Evolutionary conservation across 2,888 invertebrate genomes (phyloP), one percentile per base, ranked within the genome.

Genomic region (Brachypterus glaber): DNA sequence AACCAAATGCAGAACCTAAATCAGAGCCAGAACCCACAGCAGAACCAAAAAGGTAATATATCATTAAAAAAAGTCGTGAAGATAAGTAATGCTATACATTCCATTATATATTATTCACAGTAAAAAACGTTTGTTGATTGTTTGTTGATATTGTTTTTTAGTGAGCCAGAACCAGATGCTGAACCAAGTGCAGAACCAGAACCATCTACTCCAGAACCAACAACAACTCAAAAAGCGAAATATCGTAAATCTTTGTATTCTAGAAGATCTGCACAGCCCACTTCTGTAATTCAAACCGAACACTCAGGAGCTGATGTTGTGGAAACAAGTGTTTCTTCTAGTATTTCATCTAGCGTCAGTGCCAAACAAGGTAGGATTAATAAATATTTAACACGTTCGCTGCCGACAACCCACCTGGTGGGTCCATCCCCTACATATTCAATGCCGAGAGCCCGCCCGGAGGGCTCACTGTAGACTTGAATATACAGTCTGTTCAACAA

Each of bases 261-360:
- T 2, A 51, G 63, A 39, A 41, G 63, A 36, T 60, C 62, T 4
- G 62, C 63, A 1, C 48, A 51, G 4, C 54, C 55, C 2, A 31
- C 50, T 7, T 25, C 41, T 11, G 34, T 39, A 2, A 39, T 45
- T 31, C 45, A 42, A 26, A 44, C 47, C 7, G 32, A 41, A 3
- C 47, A 43, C 4, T 46, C 45, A 12, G 44, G 49, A 37, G 82
- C 80, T 26, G 79, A 82, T 16, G 77, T 80, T 1, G 82, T 85
- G 8, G 81, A 83, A 53, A 86, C 85, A 0, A 85, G 85, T 55
- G 79, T 86, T 2, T 52, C 27, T 9, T 27, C 27, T 9, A 83
- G n/a, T n/a, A n/a, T n/a, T n/a, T n/a, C 85, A 0, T 86, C 79
- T 60, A 75, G 80, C 60, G 82, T 86, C 44, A 85, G 84, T 53